These are phyloP conservation scores for Apis laboriosa DNA, from an alignment of 1,140 invertebrate genomes.

Conservation along the genomic window DNA sequence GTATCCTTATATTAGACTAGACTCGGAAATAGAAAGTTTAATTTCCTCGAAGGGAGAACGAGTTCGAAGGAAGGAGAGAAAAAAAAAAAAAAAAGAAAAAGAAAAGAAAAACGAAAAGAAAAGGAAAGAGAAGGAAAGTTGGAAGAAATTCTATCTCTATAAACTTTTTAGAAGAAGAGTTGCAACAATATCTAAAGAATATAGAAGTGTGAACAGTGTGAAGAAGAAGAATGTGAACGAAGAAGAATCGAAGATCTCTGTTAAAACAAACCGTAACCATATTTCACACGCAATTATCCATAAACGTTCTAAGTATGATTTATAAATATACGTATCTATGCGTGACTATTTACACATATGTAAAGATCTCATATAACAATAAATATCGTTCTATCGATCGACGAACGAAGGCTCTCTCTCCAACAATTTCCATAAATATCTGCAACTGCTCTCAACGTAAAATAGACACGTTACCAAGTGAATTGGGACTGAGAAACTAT, in stretches of 20 bases:
- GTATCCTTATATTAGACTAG: not conserved
- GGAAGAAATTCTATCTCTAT: not conserved
- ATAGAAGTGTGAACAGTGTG: not conserved
- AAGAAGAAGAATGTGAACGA: not conserved
- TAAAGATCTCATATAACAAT: slow-evolving; percentile 35
- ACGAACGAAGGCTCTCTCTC: slow-evolving; percentile 5
- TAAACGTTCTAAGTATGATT: slow-evolving; percentile 12
- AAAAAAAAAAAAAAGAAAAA: not conserved
- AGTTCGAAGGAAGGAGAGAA: not conserved
- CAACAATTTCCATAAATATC: slow-evolving; percentile 44
- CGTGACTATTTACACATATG: slow-evolving; percentile 32
- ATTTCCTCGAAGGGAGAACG: not conserved
- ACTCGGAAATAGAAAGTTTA: not conserved
- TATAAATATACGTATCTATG: slow-evolving; percentile 6
- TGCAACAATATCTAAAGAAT: not conserved
- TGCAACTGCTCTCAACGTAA: slow-evolving; percentile 38
- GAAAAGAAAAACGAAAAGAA: too few species aligned
- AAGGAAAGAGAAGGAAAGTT: not conserved
- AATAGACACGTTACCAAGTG: slow-evolving; percentile 35
- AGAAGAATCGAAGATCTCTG: not conserved
- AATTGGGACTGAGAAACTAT: slow-evolving; percentile 43
- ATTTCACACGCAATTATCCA: not conserved
- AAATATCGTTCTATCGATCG: slow-evolving; percentile 28
- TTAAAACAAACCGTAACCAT: not conserved
- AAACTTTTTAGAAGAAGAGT: not conserved